Evolutionary conservation across 2,797 vertebrate genomes (phyloP).

Genomic region (Poecilia wingei): DNA sequence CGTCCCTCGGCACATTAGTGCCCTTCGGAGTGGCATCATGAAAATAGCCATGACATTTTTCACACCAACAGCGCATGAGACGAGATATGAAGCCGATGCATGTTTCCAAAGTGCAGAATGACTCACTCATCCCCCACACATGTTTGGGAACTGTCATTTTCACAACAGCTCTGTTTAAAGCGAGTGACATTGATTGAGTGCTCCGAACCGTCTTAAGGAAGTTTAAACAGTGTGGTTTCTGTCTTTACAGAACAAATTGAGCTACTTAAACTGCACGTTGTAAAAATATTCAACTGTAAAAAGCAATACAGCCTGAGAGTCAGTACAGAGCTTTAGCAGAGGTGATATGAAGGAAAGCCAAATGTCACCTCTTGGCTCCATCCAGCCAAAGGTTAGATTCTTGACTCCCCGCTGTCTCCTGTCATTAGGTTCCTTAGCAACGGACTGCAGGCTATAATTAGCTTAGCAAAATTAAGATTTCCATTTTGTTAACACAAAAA

Average conservation of each 20-base stretch:
- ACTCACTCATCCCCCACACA: conserved; percentile 40
- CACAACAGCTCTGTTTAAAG: conserved; percentile 26
- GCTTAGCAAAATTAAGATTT: conserved; percentile 79
- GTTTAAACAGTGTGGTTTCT: conserved; percentile 27
- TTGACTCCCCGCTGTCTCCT: conserved; percentile 81
- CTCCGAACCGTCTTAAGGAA: conserved; percentile 32
- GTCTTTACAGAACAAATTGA: conserved; percentile 16
- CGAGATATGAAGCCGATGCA: conserved; percentile 32
- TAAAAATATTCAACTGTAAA: conserved; percentile 31
- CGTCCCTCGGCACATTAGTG: conserved; percentile 20
- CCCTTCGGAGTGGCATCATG: conserved; percentile 16
- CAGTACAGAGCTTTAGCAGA: conserved; percentile 56
- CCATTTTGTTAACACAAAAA: conserved; percentile 81
- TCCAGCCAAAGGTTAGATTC: conserved; percentile 81
- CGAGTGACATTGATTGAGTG: conserved; percentile 44
- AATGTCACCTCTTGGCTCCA: conserved; percentile 80
- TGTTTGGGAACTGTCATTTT: conserved; percentile 44
- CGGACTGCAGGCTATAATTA: conserved; percentile 81
- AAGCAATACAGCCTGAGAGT: conserved; percentile 28
- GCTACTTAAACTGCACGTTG: conserved; percentile 30
- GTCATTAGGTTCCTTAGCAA: conserved; percentile 83
- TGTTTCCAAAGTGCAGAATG: conserved; percentile 38
- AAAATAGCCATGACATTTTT: conserved; percentile 34
- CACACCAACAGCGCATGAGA: conserved; percentile 21
- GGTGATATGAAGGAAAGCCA: conserved; percentile 73